phyloP scores from a whole-genome alignment of 1,140 invertebrate species.

The Drosophila orena region DNA sequence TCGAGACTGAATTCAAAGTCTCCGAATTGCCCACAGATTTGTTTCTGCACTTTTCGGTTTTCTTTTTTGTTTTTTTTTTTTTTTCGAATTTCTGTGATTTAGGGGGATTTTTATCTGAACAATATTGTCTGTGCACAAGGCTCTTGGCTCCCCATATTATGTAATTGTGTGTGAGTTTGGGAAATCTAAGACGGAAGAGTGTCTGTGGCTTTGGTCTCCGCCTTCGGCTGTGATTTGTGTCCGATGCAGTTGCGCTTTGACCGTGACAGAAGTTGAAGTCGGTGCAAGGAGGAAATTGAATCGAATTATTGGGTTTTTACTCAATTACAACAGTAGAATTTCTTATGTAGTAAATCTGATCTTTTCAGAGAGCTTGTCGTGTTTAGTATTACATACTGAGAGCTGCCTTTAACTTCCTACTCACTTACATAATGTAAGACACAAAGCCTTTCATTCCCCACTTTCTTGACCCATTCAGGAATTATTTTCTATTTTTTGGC shows the following conservation, averaged over 20 bases:
- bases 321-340: too few relatives aligned
- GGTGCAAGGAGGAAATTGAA: background rate
- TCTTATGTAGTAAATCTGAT: too few relatives aligned
- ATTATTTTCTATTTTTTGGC: slow-evolving; percentile 15
- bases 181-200: slow-evolving; percentile 72
- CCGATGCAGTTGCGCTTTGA: slow-evolving; percentile 58
- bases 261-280: slow-evolving; percentile 63
- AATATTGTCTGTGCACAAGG: slow-evolving; percentile 53
- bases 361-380: too few relatives aligned
- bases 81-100: slow-evolving; percentile 29
- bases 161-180: slow-evolving; percentile 45
- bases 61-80: background rate
- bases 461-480: slow-evolving; percentile 20
- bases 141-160: slow-evolving; percentile 56
- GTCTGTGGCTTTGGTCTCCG: slow-evolving; percentile 34
- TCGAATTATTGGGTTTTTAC: too few relatives aligned
- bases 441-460: slow-evolving; percentile 14
- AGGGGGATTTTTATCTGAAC: slow-evolving; percentile 67
- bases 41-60: slow-evolving; percentile 26
- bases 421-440: background rate
- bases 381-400: too few relatives aligned
- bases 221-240: slow-evolving; percentile 47
- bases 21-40: slow-evolving; percentile 34
- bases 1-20: slow-evolving; percentile 27
- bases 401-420: background rate